Percentiles rank a stretch among this genome's conserved stretches.
These are phyloP conservation scores for Agrochola litura DNA, from an alignment of 2,888 invertebrate species.

Conservation along the genomic window DNA sequence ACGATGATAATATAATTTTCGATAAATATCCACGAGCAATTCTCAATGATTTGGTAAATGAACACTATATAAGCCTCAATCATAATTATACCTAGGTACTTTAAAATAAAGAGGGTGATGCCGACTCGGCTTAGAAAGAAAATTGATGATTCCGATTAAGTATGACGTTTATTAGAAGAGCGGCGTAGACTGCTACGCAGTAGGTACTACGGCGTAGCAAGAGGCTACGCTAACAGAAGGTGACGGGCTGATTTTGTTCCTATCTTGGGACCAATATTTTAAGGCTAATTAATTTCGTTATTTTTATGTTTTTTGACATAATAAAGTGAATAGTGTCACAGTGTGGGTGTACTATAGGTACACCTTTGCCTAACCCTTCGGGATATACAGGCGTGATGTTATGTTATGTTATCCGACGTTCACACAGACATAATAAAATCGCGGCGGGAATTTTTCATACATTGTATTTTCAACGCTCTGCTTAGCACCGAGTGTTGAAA, in stretches of 20 bases:
- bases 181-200: conserved; percentile 13
- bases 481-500: too few species aligned
- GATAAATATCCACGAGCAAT: background rate
- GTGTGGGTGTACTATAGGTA: background rate
- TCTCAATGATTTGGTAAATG: background rate
- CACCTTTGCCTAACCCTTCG: background rate
- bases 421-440: too few species aligned
- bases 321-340: background rate
- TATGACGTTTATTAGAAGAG: conserved; percentile 43
- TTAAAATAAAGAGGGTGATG: conserved; percentile 19
- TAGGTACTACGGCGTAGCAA: conserved; percentile 41
- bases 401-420: background rate
- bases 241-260: conserved; percentile 37
- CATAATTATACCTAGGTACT: conserved; percentile 6
- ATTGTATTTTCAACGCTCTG: too few species aligned
- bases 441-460: too few species aligned
- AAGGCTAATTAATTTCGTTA: background rate
- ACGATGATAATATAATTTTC: background rate
- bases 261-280: background rate
- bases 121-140: conserved; percentile 14
- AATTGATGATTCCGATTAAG: conserved; percentile 40
- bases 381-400: background rate
- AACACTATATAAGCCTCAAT: conserved; percentile 1
- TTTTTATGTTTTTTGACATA: background rate
- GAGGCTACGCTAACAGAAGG: conserved; percentile 32